Evolutionary conservation across 2,797 vertebrate genomes (phyloP).

Genomic region (Coregonus ussuriensis): DNA sequence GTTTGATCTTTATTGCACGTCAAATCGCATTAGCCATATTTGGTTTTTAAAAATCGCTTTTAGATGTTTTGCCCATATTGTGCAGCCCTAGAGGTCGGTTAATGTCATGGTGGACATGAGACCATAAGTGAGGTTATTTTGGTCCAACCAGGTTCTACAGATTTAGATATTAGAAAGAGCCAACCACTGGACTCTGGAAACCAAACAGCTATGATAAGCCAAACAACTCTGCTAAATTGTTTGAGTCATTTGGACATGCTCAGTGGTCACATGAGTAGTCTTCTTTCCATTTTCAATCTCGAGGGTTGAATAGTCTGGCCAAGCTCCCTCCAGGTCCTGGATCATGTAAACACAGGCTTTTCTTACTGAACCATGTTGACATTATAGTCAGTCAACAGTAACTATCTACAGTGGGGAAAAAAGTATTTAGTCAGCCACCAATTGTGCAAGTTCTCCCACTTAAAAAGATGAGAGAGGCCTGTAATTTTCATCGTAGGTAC

Average conservation of each 20-base stretch:
- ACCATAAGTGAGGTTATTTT: constrained; percentile 4
- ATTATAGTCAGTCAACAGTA: constrained; percentile 28
- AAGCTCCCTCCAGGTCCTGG: constrained; percentile 36
- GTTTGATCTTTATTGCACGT: no score
- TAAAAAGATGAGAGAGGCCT: no score
- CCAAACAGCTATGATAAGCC: constrained; percentile 28
- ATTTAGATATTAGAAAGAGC: constrained; percentile 18
- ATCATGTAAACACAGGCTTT: constrained; percentile 44
- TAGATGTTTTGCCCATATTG: no score
- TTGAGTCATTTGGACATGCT: constrained; percentile 41
- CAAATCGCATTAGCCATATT: no score
- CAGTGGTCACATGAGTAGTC: constrained; percentile 63
- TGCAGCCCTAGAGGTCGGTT: neutral
- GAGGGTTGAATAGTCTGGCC: constrained; percentile 49
- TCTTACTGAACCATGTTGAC: constrained; percentile 36
- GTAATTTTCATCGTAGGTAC: no score
- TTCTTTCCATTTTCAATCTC: constrained; percentile 43
- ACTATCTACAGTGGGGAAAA: no score
- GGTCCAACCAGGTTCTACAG: constrained; percentile 3
- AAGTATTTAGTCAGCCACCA: no score
- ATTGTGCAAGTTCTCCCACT: no score
- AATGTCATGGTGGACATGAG: neutral
- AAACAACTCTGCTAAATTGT: constrained; percentile 30
- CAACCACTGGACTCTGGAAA: neutral
- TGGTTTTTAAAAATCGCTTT: no score